These are phyloP conservation scores for Sarcophilus harrisii DNA, from an alignment of 2,797 vertebrate genomes.

Conservation along the genomic window DNA sequence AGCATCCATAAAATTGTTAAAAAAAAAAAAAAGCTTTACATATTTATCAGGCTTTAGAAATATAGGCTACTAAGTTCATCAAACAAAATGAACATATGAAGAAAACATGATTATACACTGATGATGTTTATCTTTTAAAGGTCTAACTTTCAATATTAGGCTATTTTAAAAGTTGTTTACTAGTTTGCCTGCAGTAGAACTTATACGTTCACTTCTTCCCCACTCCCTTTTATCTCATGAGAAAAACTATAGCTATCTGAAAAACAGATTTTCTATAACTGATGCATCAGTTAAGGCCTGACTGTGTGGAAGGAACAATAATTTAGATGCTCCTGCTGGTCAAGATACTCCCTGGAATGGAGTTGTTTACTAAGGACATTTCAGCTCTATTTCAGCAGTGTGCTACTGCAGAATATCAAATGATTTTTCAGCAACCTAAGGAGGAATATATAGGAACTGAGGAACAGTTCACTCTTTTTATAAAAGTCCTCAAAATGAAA, in stretches of 20 bases:
- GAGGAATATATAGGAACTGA: not conserved
- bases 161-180: not conserved
- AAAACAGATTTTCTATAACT: slow-evolving; percentile 58
- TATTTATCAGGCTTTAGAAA: not conserved
- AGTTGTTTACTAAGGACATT: not conserved
- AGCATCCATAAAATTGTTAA: not conserved
- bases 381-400: not conserved
- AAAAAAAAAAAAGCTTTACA: not conserved
- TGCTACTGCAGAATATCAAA: not conserved
- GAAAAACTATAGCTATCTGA: not conserved
- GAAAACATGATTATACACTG: not conserved
- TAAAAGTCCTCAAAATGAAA: slow-evolving; percentile 35
- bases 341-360: not conserved
- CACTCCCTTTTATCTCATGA: not conserved
- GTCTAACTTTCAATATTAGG: not conserved
- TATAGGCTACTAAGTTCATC: not conserved
- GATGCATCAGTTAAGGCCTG: rapidly evolving
- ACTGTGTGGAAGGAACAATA: not conserved
- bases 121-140: not conserved
- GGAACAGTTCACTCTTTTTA: not conserved
- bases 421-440: not conserved
- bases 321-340: not conserved
- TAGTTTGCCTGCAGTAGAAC: not conserved
- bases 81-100: not conserved
- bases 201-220: not conserved